Base-by-base conservation (phyloP, 1,140 invertebrate genomes). In the Lordiphosa stackelbergi region DNA sequence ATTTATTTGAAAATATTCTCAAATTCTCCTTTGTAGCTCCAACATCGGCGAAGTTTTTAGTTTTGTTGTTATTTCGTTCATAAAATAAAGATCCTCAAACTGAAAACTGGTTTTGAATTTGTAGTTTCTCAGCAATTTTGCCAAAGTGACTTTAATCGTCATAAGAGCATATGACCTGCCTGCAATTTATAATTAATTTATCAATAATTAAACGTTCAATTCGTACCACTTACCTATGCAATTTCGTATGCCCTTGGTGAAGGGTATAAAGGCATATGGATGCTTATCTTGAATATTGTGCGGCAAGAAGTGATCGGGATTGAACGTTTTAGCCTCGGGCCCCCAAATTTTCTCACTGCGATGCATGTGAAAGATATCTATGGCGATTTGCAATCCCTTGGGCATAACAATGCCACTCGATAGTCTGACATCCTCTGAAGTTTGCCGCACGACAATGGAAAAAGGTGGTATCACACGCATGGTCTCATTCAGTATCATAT, bases 401-500 rank as follows among this genome's bases (percentile, higher is more conserved):
- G 86, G 86, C 6, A 87, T 12, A 2, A 53, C 19, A 28, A 83
- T 47, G 0, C 73, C 77, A 19, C 69, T 85, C 1, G 71, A 75
- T 1, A 77, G 45, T 6, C 37, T 37, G 0, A 87, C 10, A 8
- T 86, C 83, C 13, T 75, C 36, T 1, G 63, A 68, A 2, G 70
- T 75, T 53, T 72, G 61, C 11, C 85, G 51, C 0, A 72, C 72
- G 1, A 86, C 77, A 2, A 87, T 47, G 2, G 85, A 83, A 10
- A 87, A 78, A 0, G 81, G 77, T 1, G 86, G 51, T 11, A 87
- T 78, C 11, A 85, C 79, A 73, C 93, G 83, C 57, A 93, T 74
- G 4, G 90, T 90, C 79, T 93, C 92, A 70, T 92, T 92, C 1
- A 93, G 89, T 2, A 91, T 90, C 59, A 90, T 88, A 49, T 92